phyloP scores from a whole-genome alignment of 1,140 invertebrate species.

The Daktulosphaira vitifoliae region DNA sequence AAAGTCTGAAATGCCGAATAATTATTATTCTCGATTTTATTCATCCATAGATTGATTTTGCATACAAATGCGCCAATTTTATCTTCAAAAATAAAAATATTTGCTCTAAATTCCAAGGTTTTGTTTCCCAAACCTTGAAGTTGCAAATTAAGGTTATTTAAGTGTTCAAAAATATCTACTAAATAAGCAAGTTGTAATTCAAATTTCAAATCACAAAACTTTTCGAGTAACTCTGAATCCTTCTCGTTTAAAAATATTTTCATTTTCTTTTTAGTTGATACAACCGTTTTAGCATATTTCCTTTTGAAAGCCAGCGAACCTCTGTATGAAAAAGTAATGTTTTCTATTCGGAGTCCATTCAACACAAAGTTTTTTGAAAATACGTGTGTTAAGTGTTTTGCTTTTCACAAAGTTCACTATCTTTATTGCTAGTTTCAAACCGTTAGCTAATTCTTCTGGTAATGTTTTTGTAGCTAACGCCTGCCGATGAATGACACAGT shows the following conservation, averaged over 20 bases:
- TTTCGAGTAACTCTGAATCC: slow-evolving; percentile 33
- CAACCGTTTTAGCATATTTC: slow-evolving; percentile 1
- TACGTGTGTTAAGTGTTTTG: neutral
- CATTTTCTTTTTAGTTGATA: neutral
- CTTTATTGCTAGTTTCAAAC: slow-evolving; percentile 38
- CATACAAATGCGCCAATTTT: slow-evolving; percentile 33
- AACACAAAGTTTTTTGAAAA: slow-evolving; percentile 4
- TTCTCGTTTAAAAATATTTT: neutral
- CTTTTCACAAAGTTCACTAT: slow-evolving; percentile 1
- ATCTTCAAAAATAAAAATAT: slow-evolving; percentile 36
- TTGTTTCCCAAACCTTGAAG: slow-evolving; percentile 33
- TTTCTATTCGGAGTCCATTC: neutral
- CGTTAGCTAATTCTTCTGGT: slow-evolving; percentile 36
- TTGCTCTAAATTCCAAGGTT: slow-evolving; percentile 35
- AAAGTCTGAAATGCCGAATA: slow-evolving; percentile 14
- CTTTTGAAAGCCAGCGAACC: slow-evolving; percentile 3
- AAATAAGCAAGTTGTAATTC: slow-evolving; percentile 37
- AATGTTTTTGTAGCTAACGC: slow-evolving; percentile 38
- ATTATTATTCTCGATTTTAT: slow-evolving; percentile 16
- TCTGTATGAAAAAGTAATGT: slow-evolving; percentile 11
- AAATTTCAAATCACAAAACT: slow-evolving; percentile 36
- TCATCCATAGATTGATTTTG: slow-evolving; percentile 27
- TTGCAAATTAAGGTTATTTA: slow-evolving; percentile 12
- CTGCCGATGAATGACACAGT: slow-evolving; percentile 40
- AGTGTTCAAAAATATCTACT: slow-evolving; percentile 36